phyloP scores from a whole-genome alignment of 1,140 invertebrate species.

The Laupala kohalensis region DNA sequence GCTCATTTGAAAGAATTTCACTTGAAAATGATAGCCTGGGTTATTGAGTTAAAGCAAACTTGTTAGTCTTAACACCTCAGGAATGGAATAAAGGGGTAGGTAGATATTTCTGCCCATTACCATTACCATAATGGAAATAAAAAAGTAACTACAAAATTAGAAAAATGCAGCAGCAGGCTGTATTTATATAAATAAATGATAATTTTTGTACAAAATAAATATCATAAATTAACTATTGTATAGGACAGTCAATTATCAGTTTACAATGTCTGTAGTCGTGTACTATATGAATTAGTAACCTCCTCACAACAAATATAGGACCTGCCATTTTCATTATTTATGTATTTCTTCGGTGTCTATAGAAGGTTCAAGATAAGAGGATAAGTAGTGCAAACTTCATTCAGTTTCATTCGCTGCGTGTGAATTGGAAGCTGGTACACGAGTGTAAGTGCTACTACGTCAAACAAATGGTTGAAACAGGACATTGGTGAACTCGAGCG shows the following conservation, averaged over 20 bases:
- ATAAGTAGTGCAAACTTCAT: neutral
- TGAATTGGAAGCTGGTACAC: neutral
- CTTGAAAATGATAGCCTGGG: neutral
- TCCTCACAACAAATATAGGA: conserved; percentile 9
- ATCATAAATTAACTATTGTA: conserved; percentile 2
- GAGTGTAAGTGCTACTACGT: neutral
- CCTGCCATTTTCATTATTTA: neutral
- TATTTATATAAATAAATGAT: conserved; percentile 3
- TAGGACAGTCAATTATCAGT: neutral
- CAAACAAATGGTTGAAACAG: neutral
- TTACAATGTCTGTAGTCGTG: neutral
- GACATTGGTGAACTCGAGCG: neutral
- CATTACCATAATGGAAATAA: conserved; percentile 6
- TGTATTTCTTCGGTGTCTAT: neutral
- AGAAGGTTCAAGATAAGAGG: neutral
- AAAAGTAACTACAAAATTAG: conserved; percentile 3
- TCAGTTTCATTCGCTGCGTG: neutral
- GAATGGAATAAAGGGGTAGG: neutral
- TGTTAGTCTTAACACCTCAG: neutral
- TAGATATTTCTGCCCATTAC: conserved; percentile 2
- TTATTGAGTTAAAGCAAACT: neutral
- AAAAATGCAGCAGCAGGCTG: conserved; percentile 7
- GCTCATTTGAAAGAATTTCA: neutral
- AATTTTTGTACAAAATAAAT: conserved; percentile 9
- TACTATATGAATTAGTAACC: neutral